Evolutionary conservation across 2,113 vertebrate species (phyloP), one percentile per base, ranked within the genome.

Genomic region (Catharus bicknelli): DNA sequence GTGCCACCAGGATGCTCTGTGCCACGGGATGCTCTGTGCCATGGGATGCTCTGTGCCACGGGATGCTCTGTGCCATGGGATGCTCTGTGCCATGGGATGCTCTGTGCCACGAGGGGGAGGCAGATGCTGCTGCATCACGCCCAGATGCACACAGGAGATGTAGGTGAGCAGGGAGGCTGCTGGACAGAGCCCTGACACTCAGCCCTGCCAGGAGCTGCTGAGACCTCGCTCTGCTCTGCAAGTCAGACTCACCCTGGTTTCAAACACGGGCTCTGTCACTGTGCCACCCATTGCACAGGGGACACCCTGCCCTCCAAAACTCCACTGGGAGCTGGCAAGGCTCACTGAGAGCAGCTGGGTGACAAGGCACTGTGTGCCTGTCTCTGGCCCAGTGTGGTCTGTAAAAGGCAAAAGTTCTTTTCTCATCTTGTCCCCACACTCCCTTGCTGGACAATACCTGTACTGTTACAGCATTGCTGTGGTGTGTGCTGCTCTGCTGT

Each of bases 91-190:
- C 40, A 18, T 38, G 42, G 21, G 47, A 48, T 23, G 47, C 47
- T 48, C 90, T 45, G 77, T 64, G 45, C 94, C 92, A 66, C 86
- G 58, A 95, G 89, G 26, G 86, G 94, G 94, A 87, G 77, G 42
- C 17, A 88, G 86, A 88, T 84, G 73, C 94, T 92, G 54, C 80
- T 29, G 76, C 34, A 92, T 88, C 68, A 2, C 7, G 57, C 26
- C 4, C 8, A 36, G 79, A 43, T 11, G 11, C 6, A 0, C 11
- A 0, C 30, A 6, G 68, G 51, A 53, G 54, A 4, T 51, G 62
- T 9, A 4, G 22, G 2, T 1, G 67, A 53, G 58, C 45, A 43
- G 25, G 47, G 53, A 57, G 25, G 36, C 78, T 72, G 6, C 47
- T 6, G 72, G n/a, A 1, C 58, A 53, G 30, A 40, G 2, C 42